These are phyloP conservation scores for Solenopsis fugax DNA, from an alignment of 1,140 invertebrate genomes.

Conservation along the genomic window DNA sequence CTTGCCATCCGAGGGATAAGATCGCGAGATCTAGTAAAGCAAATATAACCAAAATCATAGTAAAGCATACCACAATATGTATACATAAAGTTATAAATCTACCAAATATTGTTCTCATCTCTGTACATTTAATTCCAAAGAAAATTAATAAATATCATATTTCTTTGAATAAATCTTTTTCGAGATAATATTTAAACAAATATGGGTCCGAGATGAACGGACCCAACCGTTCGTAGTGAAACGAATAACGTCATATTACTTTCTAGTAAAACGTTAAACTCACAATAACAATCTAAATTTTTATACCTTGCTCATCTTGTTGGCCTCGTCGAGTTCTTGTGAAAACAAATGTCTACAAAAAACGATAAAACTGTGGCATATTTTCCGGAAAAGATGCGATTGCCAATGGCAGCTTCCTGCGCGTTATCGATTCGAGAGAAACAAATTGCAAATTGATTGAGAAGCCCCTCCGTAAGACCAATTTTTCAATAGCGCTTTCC, in stretches of 20 bases:
- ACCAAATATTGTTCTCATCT: not conserved
- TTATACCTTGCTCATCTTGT: conserved; percentile 49
- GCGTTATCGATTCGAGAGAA: conserved; percentile 43
- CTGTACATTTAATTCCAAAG: not conserved
- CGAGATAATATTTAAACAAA: not conserved
- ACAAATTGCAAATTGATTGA: conserved; percentile 51
- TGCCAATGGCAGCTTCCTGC: not conserved
- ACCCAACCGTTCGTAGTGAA: not conserved
- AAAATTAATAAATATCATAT: not conserved
- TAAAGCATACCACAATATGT: conserved; percentile 81
- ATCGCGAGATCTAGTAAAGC: conserved; percentile 88
- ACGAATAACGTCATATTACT: not conserved
- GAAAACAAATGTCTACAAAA: not conserved
- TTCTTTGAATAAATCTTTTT: not conserved
- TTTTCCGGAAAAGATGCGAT: conserved; percentile 9
- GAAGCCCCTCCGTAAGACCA: not conserved
- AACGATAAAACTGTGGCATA: not conserved
- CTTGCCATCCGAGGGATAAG: conserved; percentile 96
- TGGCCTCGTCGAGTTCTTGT: not conserved
- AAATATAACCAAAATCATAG: conserved; percentile 90
- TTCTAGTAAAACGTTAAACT: not conserved
- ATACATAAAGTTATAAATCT: not conserved
- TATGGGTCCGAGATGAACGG: not conserved
- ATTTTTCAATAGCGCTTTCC: conserved; percentile 24
- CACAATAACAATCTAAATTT: not conserved